phyloP scores from a whole-genome alignment of 2,888 invertebrate species.

The Electrophaes corylata region DNA sequence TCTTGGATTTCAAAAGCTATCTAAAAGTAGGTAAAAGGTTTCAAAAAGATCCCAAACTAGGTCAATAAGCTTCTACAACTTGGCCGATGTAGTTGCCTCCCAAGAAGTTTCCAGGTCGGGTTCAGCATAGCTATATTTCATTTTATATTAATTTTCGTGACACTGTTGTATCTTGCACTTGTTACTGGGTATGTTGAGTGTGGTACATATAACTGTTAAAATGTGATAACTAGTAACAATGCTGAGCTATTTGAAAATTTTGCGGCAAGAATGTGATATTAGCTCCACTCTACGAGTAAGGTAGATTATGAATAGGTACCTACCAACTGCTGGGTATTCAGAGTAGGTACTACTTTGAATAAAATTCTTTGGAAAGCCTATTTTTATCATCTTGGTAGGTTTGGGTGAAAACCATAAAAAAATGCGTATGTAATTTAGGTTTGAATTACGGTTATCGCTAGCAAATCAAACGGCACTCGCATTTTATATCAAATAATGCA shows the following conservation, averaged over 20 bases:
- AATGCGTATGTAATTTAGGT: too few species aligned
- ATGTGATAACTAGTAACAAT: background rate
- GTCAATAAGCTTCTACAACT: conserved; percentile 52
- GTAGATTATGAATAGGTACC: too few species aligned
- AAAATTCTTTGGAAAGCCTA: too few species aligned
- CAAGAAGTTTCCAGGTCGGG: conserved; percentile 41
- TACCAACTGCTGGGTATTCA: too few species aligned
- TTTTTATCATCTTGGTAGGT: too few species aligned
- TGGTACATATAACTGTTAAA: background rate
- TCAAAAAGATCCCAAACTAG: conserved; percentile 42
- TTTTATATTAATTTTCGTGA: conserved; percentile 37
- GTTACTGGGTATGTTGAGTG: background rate
- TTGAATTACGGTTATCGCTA: too few species aligned
- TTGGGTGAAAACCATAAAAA: too few species aligned
- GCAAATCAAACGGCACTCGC: too few species aligned
- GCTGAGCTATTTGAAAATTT: background rate
- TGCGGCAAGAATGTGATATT: background rate
- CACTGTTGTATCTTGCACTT: conserved; percentile 18
- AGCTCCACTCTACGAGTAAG: background rate
- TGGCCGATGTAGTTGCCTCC: conserved; percentile 46
- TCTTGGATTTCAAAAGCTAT: background rate
- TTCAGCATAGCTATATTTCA: conserved; percentile 41
- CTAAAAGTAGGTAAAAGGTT: background rate
- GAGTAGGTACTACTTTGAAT: too few species aligned
- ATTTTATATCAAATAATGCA: too few species aligned